These are phyloP conservation scores for Sinocyclocheilus maitianheensis DNA, from an alignment of 2,113 vertebrate species.

Conservation along the genomic window DNA sequence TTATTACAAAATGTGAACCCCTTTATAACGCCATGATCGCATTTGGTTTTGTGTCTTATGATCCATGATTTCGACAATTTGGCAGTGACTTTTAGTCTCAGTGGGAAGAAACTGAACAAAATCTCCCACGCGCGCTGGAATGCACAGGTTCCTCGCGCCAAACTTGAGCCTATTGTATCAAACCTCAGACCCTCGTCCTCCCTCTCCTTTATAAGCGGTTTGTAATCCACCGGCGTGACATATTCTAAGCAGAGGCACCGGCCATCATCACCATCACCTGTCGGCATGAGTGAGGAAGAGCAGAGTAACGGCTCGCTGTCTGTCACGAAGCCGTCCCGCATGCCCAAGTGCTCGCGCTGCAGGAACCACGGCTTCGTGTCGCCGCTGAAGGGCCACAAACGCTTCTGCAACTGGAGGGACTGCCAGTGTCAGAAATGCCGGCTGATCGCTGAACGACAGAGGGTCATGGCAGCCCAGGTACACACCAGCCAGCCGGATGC, in stretches of 20 bases:
- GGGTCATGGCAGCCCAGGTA: slow-evolving; percentile 97
- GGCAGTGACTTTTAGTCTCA: background rate
- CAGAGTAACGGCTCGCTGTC: slow-evolving; percentile 55
- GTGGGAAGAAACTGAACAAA: slow-evolving; percentile 28
- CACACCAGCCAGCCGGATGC: background rate
- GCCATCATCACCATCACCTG: background rate
- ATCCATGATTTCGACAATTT: background rate
- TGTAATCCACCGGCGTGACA: background rate
- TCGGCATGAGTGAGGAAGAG: slow-evolving; percentile 67
- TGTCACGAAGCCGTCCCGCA: slow-evolving; percentile 77
- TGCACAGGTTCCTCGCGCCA: slow-evolving; percentile 44
- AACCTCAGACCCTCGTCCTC: background rate
- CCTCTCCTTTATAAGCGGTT: background rate
- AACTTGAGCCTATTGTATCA: background rate
- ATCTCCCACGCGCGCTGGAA: slow-evolving; percentile 50
- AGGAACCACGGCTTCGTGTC: slow-evolving; percentile 91
- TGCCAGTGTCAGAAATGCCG: slow-evolving; percentile 91
- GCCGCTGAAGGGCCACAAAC: slow-evolving; percentile 91
- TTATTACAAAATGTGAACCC: background rate
- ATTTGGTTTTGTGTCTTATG: background rate
- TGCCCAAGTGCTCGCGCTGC: slow-evolving; percentile 92
- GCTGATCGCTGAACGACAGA: slow-evolving; percentile 88
- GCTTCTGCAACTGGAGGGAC: slow-evolving; percentile 92
- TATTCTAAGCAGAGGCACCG: background rate
- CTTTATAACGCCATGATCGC: background rate